Evolutionary conservation across 2,797 vertebrate species (phyloP).

Genomic region (Carapus acus): DNA sequence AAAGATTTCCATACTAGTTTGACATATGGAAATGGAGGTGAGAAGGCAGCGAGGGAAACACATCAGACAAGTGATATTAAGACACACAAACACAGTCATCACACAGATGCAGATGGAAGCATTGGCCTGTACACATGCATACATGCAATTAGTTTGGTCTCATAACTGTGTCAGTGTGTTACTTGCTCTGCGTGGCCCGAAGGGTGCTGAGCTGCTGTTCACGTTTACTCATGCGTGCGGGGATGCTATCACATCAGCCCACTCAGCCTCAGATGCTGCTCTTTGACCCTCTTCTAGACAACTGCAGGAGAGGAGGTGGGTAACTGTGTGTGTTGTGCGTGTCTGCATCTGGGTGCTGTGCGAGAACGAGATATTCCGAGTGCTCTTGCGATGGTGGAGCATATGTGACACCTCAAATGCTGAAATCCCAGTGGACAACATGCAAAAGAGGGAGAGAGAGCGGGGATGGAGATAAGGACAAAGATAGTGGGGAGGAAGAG

Average conservation of each 20-base stretch:
- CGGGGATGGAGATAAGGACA: too few species aligned
- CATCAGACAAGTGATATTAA: not conserved
- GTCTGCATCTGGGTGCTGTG: too few species aligned
- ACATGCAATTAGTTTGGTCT: constrained; percentile 57
- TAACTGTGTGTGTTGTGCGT: too few species aligned
- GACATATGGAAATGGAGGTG: not conserved
- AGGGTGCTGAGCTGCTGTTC: constrained; percentile 51
- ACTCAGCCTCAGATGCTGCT: constrained; percentile 41
- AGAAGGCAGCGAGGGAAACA: constrained; percentile 3
- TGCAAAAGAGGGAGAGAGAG: too few species aligned
- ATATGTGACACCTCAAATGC: too few species aligned
- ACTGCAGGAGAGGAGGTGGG: too few species aligned
- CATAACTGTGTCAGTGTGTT: constrained; percentile 72
- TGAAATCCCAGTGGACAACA: too few species aligned
- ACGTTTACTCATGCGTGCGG: constrained; percentile 68
- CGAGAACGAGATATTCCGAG: too few species aligned
- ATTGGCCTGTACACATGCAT: constrained; percentile 12
- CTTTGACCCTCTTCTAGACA: not conserved
- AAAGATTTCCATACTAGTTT: constrained; percentile 3
- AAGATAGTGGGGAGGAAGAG: too few species aligned
- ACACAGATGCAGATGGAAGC: constrained; percentile 12
- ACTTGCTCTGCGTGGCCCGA: constrained; percentile 47
- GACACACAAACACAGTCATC: constrained; percentile 9
- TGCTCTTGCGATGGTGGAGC: too few species aligned
- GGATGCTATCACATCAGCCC: constrained; percentile 53